A percentile compares a stretch with the other conserved stretches of the same genome.
Evolutionary conservation across 2,888 invertebrate species (phyloP).

Genomic region (Piscicola geometra): DNA sequence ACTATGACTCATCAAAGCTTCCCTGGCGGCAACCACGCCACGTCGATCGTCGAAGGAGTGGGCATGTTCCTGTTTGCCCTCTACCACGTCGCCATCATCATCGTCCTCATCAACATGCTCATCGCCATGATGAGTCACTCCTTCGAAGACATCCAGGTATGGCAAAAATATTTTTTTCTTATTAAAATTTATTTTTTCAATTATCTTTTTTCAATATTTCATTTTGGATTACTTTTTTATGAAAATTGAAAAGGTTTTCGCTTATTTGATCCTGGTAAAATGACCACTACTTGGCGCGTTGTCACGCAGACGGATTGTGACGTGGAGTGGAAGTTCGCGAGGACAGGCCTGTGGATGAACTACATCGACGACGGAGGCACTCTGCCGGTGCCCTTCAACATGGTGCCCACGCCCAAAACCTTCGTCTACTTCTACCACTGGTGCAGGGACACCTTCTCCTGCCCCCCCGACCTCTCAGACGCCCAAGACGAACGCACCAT

Average conservation of each 20-base stretch:
- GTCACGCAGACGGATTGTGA: conserved; percentile 58
- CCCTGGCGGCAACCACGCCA: conserved; percentile 42
- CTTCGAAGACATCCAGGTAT: conserved; percentile 64
- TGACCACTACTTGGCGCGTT: neutral
- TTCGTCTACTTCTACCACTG: conserved; percentile 48
- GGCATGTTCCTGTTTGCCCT: conserved; percentile 63
- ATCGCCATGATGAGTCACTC: conserved; percentile 74
- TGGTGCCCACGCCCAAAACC: conserved; percentile 59
- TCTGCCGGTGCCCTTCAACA: conserved; percentile 68
- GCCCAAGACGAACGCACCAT: conserved; percentile 45
- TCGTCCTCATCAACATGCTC: conserved; percentile 70
- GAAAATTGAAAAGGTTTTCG: neutral
- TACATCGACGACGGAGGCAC: conserved; percentile 68
- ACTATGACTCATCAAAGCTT: no score
- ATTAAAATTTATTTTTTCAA: no score
- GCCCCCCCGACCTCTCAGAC: conserved; percentile 41
- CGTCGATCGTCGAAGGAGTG: conserved; percentile 57
- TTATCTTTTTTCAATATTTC: no score
- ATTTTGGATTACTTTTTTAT: no score
- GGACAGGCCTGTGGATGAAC: conserved; percentile 69
- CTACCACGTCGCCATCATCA: conserved; percentile 69
- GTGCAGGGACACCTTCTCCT: conserved; percentile 6
- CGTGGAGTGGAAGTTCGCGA: conserved; percentile 72
- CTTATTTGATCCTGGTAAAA: neutral
- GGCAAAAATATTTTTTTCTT: neutral